Conservation (phyloP, 2,888 invertebrate genomes). For the Torymus aiolomorphi region DNA sequence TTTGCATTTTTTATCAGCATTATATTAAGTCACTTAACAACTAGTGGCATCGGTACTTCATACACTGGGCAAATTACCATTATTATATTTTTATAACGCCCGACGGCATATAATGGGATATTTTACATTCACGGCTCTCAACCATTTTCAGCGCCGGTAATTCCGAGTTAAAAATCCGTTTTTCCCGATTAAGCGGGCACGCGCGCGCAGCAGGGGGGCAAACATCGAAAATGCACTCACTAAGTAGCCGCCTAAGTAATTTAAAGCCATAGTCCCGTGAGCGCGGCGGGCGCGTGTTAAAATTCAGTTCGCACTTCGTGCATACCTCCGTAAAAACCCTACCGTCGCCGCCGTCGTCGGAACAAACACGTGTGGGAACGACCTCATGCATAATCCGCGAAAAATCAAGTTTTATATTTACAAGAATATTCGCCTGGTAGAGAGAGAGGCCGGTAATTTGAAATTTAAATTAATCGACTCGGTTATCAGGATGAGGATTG, state of each 20-base stretch:
- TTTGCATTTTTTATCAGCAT: too few relatives aligned
- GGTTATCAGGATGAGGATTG: too few relatives aligned
- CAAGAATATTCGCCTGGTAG: background rate
- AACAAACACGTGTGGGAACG: background rate
- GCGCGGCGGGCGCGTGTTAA: constrained; percentile 11
- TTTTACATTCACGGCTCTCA: constrained; percentile 25
- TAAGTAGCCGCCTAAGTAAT: constrained; percentile 46
- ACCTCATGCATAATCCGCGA: constrained; percentile 4
- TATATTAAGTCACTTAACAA: too few relatives aligned
- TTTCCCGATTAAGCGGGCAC: constrained; percentile 25
- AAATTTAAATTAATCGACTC: too few relatives aligned
- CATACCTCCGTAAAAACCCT: constrained; percentile 17
- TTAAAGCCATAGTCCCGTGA: constrained; percentile 20
- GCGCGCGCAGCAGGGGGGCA: background rate
- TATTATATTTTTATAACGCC: constrained; percentile 1
- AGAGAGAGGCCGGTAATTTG: too few relatives aligned
- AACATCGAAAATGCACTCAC: constrained; percentile 38
- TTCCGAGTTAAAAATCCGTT: constrained; percentile 44
- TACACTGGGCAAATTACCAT: background rate
- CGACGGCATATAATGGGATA: constrained; percentile 15
- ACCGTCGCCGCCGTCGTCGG: too few relatives aligned
- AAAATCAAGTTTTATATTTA: constrained; percentile 28
- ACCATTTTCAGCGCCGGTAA: constrained; percentile 21
- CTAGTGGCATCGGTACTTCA: background rate
- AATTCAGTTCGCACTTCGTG: constrained; percentile 43